Percentiles rank a stretch among this genome's conserved stretches.
phyloP scores from a whole-genome alignment of 2,113 vertebrate genomes.

The Scophthalmus maximus region DNA sequence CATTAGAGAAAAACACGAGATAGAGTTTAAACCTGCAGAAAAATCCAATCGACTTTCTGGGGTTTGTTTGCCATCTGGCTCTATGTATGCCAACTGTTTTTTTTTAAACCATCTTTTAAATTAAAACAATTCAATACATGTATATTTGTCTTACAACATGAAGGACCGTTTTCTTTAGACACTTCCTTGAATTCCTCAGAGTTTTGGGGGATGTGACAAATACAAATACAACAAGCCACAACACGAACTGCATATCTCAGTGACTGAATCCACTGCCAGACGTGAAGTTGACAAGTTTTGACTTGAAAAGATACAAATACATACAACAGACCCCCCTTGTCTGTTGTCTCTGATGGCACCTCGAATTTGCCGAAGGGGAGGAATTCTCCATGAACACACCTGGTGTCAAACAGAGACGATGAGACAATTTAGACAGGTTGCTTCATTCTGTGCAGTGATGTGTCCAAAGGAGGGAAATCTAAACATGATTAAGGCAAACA shows the following conservation, averaged over 20 bases:
- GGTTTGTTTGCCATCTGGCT: too few relatives aligned
- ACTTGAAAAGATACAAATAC: slow-evolving; percentile 6
- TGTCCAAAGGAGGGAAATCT: background rate
- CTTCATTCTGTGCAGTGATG: too few relatives aligned
- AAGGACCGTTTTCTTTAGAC: too few relatives aligned
- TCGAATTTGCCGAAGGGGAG: background rate
- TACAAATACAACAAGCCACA: slow-evolving; percentile 32
- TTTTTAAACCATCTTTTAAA: too few relatives aligned
- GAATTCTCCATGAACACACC: slow-evolving; percentile 30
- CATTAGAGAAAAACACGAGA: too few relatives aligned
- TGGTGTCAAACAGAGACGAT: slow-evolving; percentile 14
- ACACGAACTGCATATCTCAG: slow-evolving; percentile 15
- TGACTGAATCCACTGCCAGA: background rate
- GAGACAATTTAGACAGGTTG: background rate
- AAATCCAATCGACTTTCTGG: too few relatives aligned
- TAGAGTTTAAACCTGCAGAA: too few relatives aligned
- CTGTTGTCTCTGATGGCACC: background rate
- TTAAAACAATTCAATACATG: too few relatives aligned
- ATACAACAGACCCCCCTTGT: background rate
- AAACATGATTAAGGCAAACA: background rate
- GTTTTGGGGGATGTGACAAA: slow-evolving; percentile 34
- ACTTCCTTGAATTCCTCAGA: slow-evolving; percentile 40
- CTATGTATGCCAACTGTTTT: too few relatives aligned
- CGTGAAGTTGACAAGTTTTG: background rate
- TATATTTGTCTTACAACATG: too few relatives aligned